Conservation (phyloP, 2,888 invertebrate genomes). For the Heliconius aoede region DNA sequence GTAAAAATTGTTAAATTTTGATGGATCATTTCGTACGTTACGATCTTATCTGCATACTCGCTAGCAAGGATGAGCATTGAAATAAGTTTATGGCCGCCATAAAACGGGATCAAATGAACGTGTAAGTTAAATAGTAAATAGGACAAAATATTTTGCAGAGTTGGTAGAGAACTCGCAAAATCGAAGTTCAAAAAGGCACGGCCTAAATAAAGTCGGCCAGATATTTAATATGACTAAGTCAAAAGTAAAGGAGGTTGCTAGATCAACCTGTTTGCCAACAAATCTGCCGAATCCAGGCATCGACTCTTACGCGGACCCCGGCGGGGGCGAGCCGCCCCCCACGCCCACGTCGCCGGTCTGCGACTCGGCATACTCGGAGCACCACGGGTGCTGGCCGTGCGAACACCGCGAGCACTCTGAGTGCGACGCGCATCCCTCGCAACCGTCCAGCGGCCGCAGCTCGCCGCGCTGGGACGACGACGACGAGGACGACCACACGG, state of each 20-base stretch:
- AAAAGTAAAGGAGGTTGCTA: conserved; percentile 55
- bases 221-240: conserved; percentile 54
- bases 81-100: conserved; percentile 56
- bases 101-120: conserved; percentile 46
- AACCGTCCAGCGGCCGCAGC: conserved; percentile 75
- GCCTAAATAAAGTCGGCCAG: conserved; percentile 51
- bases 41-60: conserved; percentile 44
- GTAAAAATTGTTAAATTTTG: conserved; percentile 34
- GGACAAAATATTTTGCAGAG: conserved; percentile 54
- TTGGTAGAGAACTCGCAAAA: conserved; percentile 51
- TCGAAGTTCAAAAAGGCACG: conserved; percentile 48
- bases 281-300: conserved; percentile 69
- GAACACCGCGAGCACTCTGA: conserved; percentile 72
- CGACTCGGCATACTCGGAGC: conserved; percentile 81
- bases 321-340: conserved; percentile 77
- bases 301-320: conserved; percentile 78
- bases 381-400: conserved; percentile 79
- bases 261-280: conserved; percentile 54
- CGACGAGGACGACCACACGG: conserved; percentile 69
- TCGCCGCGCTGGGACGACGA: conserved; percentile 79
- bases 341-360: conserved; percentile 79
- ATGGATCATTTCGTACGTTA: conserved; percentile 50
- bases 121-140: conserved; percentile 46
- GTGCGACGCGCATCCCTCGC: conserved; percentile 72
- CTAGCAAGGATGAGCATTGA: conserved; percentile 52